Evolutionary conservation across 1,140 invertebrate species (phyloP), one percentile per base, ranked within the genome.

Genomic region (Nasonia vitripennis): DNA sequence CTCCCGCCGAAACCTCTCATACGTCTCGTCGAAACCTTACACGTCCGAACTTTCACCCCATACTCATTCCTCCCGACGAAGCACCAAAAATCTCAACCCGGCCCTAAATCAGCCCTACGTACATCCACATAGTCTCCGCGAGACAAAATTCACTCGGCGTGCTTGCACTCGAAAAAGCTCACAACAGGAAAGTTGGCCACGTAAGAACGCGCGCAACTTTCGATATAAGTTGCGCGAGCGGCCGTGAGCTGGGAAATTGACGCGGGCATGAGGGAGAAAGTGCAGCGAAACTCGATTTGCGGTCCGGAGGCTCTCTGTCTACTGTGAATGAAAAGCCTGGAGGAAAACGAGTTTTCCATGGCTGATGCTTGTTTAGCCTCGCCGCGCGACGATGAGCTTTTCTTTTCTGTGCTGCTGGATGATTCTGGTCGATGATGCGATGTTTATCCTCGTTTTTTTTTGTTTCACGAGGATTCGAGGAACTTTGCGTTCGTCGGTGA

Each of bases 201-300:
- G 51, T 55, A 62, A 62, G 17, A n/a, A 62, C 20, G 5, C 20
- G 5, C 55, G 17, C 37, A 41, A 74, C 73, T 74, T 74, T 74
- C 73, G 20, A 41, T 74, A 74, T 74, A 74, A 74, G 71, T 74
- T 74, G 71, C 0, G 31, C 71, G 27, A 27, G 27, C 27, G 14
- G 10, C 23, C 10, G 70, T 62, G 37, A 41, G 34, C 5, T 37
- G 34, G 37, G 17, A 74, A 74, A 74, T 74, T 31, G 73, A 74
- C 73, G 34, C 23, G 27, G 27, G 3, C 23, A 23, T 10, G 75
- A 48, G 37, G 41, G 11, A 78, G 75, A 45, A 41, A 37, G 37
- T 20, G 73, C 31, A 41, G 7, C 12, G 37, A 74, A 74, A 74
- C 73, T 74, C 73, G 73, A 74, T 74, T 41, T 74, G 73, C 37